Conservation (phyloP, 2,797 vertebrate species). For the Steatocranus sp. region DNA sequence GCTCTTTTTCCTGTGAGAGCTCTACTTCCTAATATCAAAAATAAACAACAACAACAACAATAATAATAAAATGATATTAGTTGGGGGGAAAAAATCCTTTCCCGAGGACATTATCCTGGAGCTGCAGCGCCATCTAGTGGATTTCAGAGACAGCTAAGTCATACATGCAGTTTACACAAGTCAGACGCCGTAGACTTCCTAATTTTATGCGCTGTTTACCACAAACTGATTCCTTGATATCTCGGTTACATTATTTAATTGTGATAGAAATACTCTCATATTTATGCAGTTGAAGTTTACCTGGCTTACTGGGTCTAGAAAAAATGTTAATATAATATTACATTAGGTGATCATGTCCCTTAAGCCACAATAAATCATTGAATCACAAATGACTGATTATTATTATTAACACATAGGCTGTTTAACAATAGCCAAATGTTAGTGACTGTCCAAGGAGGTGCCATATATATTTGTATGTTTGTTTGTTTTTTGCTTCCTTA, state of each 20-base stretch:
- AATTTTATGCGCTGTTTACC: neutral
- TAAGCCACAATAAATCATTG: neutral
- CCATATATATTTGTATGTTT: neutral
- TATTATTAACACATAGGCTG: rapidly evolving
- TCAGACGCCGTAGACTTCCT: neutral
- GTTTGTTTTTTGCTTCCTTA: neutral
- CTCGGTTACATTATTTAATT: neutral
- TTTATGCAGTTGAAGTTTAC: neutral
- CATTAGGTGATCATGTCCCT: neutral
- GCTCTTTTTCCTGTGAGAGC: neutral
- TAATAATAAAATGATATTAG: neutral
- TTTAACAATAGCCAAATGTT: neutral
- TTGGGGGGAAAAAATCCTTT: rapidly evolving
- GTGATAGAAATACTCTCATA: rapidly evolving
- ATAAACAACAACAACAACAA: neutral
- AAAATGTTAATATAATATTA: neutral
- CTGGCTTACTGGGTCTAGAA: neutral
- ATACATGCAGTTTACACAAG: neutral
- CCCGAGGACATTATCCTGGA: neutral
- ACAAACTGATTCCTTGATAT: rapidly evolving
- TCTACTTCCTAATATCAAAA: neutral
- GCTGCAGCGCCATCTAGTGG: conserved; percentile 34
- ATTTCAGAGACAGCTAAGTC: neutral
- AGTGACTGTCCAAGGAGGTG: neutral
- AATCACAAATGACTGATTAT: neutral